Base-by-base conservation (phyloP, 2,113 vertebrate genomes). In the Myotis yumanensis region DNA sequence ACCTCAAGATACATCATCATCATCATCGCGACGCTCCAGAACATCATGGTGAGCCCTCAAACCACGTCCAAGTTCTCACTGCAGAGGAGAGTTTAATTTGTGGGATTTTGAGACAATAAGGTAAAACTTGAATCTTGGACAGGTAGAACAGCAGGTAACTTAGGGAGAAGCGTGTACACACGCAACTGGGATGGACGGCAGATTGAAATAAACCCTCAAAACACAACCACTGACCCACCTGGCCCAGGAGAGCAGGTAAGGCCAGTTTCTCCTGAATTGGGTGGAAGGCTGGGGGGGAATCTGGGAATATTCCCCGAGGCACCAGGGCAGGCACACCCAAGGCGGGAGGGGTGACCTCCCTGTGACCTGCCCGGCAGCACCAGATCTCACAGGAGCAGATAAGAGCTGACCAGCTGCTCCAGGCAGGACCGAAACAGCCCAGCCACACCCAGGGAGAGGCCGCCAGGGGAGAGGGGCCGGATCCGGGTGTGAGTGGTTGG, bases 401-500 rank as follows among this genome's bases (percentile, higher is more conserved):
- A 96, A 97, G 96, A 93, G 96, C 94, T 92, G 86, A 90, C 90
- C 93, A 43, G 80, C 30, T 40, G 93, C 80, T 90, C 80, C 2
- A 28, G 82, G 80, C 79, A 76, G 85, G 35, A 86, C 66, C 75
- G 54, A 66, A 84, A 85, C 51, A 68, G 79, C 52, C 68, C 25
- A 17, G 72, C 54, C 93, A 90, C 90, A 57, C 97, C 95, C 75
- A 3, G 76, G 17, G 54, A 84, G 66, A 66, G 81, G 59, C 59
- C 3, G 0, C 59, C 20, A 16, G 43, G 15, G 25, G 25, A 17
- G 28, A 28, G 30, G 66, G 37, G 54, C 20, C 1, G 0, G 25
- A 10, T 62, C 83, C 76, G 48, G 30, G 54, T 52, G 52, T 51
- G 11, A 79, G 22, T 59, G 8, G 1, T 25, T 23, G 22, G 57